Base-by-base conservation (phyloP, 2,113 vertebrate species). In the Bubo bubo region DNA sequence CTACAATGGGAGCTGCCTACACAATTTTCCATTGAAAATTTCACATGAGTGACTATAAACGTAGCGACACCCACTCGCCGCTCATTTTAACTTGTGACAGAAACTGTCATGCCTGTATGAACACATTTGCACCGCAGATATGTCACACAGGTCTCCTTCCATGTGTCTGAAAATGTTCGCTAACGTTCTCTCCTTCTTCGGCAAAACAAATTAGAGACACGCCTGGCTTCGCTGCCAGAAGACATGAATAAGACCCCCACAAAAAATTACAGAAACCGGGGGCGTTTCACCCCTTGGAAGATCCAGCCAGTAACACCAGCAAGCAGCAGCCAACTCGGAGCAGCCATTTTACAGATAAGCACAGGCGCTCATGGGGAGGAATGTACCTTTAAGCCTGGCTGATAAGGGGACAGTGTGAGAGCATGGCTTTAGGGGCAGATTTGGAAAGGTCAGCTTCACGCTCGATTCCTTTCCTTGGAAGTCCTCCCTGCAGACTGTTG, bases 21-120 rank as follows among this genome's bases (percentile, higher is more conserved):
- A 95, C 80, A 45, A 88, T 88, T 97, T 97, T 96, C 95, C 96
- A 97, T 96, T 97, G 97, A 97, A 95, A 94, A 97, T 88, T 97
- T 97, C 87, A 86, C 64, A 85, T 56, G 76, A 94, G 83, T 87
- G 95, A 96, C 96, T 97, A 82, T 85, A 91, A 97, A 81, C 24
- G 59, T 94, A 95, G 95, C n/a, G 4, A 96, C 95, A 91, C 96
- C 96, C 95, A 96, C 95, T 95, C 66, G 32, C 95, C 93, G 75
- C 93, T 95, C 91, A n/a, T 88, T 97, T 96, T 97, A 94, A 88
- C 95, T 95, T 95, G 94, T 96, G 93, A 97, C 96, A 96, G 95
- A 96, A 97, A 97, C 97, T 96, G 97, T 96, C 95, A 96, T 95
- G 93, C 93, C 94, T 97, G 90, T 91, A 94, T 82, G 96, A 96